Conservation (phyloP, 30 jellyfish, hydroid and myxozoan genomes). For the Nemopilema nomurai region DNA sequence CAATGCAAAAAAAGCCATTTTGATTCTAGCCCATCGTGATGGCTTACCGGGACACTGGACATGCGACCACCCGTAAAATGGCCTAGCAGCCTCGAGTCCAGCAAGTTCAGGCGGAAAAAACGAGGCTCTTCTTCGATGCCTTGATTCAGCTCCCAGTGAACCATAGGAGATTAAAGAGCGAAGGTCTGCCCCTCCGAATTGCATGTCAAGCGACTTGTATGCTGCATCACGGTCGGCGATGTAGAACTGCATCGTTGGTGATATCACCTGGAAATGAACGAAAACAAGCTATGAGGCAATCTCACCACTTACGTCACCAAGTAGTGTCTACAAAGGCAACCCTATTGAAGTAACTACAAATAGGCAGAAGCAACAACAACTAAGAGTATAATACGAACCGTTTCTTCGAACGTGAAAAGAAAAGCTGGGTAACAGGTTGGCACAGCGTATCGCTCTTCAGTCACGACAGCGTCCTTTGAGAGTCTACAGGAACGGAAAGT, state of each 20-base stretch:
- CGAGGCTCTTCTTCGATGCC: slow-evolving; percentile 15
- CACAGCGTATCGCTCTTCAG: slow-evolving; percentile 37
- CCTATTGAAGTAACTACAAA: not conserved
- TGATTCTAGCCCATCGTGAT: too few relatives aligned
- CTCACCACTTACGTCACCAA: not conserved
- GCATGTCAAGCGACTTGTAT: slow-evolving; percentile 45
- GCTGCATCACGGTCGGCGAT: slow-evolving; percentile 95
- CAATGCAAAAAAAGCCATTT: too few relatives aligned
- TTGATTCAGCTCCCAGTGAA: not conserved
- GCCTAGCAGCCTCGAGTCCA: slow-evolving; percentile 87
- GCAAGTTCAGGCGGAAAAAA: slow-evolving; percentile 71
- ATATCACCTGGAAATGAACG: slow-evolving; percentile 54
- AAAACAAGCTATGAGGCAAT: not conserved
- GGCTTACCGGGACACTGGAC: slow-evolving; percentile 92
- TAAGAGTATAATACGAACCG: slow-evolving; percentile 21
- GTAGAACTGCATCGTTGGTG: slow-evolving; percentile 66
- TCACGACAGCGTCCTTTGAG: slow-evolving; percentile 28
- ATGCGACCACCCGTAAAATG: slow-evolving; percentile 92
- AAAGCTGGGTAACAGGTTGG: slow-evolving; percentile 68
- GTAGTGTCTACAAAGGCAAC: not conserved
- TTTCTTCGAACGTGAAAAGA: slow-evolving; percentile 42
- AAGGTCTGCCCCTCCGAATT: slow-evolving; percentile 67
- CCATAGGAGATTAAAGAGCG: slow-evolving; percentile 60
- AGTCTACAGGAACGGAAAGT: slow-evolving; percentile 47
- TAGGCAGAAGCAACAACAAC: not conserved